Base-by-base conservation (phyloP, 2,888 invertebrate genomes). In the Troides aeacus region DNA sequence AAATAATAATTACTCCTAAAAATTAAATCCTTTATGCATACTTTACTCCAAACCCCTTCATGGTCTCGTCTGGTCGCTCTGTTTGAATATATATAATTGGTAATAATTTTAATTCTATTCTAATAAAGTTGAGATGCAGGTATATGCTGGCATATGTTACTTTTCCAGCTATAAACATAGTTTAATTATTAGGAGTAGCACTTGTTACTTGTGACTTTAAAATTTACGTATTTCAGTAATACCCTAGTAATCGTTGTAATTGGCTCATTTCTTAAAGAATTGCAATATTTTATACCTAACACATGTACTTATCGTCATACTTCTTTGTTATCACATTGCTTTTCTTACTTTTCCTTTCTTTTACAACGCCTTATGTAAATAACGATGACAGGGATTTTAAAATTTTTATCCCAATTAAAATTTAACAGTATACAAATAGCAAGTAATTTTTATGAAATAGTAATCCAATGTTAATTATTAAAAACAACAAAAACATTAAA, bases 131-230 rank as follows among this genome's bases (percentile, higher is more conserved):
- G 18, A 61, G 64, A 42, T 50, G 61, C 53, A 61, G 42, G 58
- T 67, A 65, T 71, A 70, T 50, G 50, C 56, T 61, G 65, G 62
- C 65, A 62, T 62, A 65, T 42, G 62, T 23, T 50, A 69, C 46
- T 57, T 62, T 62, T 58, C 58, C 66, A 70, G 72, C 67, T 57
- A 73, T 72, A 75, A 71, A 71, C 73, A 70, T 73, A 68, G 71
- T 72, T 75, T 72, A 77, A 75, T 77, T 75, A 75, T 76, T 74
- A 73, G 30, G 75, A 74, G 71, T 72, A 70, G 70, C 72, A 67
- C 71, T 62, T 72, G 73, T 72, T 74, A 74, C 74, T 74, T 75
- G 74, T 71, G 73, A 73, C 74, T 74, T 70, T 68, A 30, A 4
- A 30, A 30, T 30, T 30, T 30, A 30, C 30, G 30, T 30, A 30